Evolutionary conservation across 2,113 vertebrate genomes (phyloP), one percentile per base, ranked within the genome.

Genomic region (Hippopotamus amphibius): DNA sequence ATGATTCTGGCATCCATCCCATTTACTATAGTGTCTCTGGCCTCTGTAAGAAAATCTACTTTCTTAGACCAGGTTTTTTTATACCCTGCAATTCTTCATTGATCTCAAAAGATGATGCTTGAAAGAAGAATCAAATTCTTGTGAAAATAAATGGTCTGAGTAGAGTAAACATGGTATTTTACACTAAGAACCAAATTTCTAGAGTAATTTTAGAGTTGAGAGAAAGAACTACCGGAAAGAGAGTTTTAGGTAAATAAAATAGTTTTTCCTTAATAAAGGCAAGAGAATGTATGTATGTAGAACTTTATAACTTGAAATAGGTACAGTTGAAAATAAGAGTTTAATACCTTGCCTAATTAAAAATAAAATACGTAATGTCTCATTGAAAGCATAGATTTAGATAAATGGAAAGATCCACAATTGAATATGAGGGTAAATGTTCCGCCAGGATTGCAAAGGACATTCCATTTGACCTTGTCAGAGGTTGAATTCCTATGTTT

Each of bases 401-500:
- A 43, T 93, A 76, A 94, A 61, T 48, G 16, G 26, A 90, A 50
- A 68, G 17, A 30, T 50, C 41, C 13, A 26, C 88, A 46, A 30
- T 41, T 80, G 65, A 91, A 17, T 37, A 21, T 81, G 50, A 28
- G 66, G 74, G 6, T 63, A 37, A 59, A 26, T 65, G 28, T 81
- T 90, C 69, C 96, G 30, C 57, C 65, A 65, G 41, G 37, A 55
- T 92, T 24, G 80, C 65, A 72, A 57, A 95, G 59, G 77, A 90
- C 61, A 66, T 89, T 96, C 66, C 83, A 53, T 89, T 65, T 92
- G 43, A 86, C 68, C 74, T 19, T 57, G 46, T 93, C 80, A 94
- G 63, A 95, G 80, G 43, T 79, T 63, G 41, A 93, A 86, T 95
- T 93, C 96, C 17, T 91, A 63, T 46, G 12, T 37, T 87, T 26